A percentile compares a stretch with the other conserved stretches of the same genome.
These are phyloP conservation scores for Stictocephala bisonia DNA, from an alignment of 2,888 invertebrate genomes.

Conservation along the genomic window DNA sequence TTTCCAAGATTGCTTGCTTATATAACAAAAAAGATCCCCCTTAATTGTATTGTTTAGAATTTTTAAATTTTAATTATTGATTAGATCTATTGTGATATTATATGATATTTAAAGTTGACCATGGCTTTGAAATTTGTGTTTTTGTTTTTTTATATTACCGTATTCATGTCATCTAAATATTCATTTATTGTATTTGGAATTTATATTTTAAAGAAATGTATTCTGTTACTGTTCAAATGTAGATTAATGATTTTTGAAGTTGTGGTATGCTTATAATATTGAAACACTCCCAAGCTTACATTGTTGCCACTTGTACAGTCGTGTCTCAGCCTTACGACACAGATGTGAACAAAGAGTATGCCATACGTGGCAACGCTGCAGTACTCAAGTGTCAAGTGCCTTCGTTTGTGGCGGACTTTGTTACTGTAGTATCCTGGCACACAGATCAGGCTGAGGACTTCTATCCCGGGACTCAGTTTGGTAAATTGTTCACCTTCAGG, in stretches of 20 bases:
- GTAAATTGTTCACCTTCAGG: too few species aligned
- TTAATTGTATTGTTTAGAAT: background rate
- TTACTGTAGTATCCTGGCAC: conserved; percentile 87
- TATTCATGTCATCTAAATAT: too few species aligned
- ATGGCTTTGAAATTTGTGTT: background rate
- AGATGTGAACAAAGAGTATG: conserved; percentile 90
- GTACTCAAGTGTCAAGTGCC: conserved; percentile 92
- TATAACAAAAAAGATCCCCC: background rate
- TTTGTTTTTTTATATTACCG: background rate
- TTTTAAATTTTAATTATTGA: background rate
- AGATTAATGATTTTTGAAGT: background rate
- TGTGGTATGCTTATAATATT: too few species aligned
- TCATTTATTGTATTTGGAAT: too few species aligned
- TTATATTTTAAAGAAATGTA: background rate
- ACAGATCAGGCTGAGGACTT: conserved; percentile 82
- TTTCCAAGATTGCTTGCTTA: background rate
- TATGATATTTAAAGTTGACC: background rate
- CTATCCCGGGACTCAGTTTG: conserved; percentile 67
- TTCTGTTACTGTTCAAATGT: background rate
- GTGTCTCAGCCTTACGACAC: conserved; percentile 85
- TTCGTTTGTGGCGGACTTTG: conserved; percentile 93
- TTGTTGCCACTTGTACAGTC: conserved; percentile 67
- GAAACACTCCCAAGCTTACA: too few species aligned
- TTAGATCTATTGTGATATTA: background rate
- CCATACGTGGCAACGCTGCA: conserved; percentile 89